Conservation (phyloP, 2,888 invertebrate genomes). For the Agrilus cyanescens region DNA sequence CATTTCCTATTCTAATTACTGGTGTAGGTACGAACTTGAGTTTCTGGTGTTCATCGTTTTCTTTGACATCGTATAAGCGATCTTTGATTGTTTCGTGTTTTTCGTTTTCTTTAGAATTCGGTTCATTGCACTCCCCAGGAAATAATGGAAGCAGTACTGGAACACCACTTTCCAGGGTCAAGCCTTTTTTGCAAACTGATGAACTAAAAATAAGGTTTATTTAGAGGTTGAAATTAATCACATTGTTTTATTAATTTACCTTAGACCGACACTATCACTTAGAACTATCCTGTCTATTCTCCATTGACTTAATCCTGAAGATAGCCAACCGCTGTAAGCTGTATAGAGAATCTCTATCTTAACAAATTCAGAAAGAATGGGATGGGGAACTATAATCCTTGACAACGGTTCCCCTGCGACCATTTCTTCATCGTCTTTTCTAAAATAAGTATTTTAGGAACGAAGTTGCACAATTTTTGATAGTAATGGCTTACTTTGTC, state of each 20-base stretch:
- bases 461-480: neutral
- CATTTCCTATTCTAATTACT: conserved; percentile 33
- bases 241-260: conserved; percentile 33
- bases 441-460: conserved; percentile 27
- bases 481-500: conserved; percentile 53
- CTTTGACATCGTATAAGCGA: neutral
- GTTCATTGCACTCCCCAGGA: conserved; percentile 65
- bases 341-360: conserved; percentile 69
- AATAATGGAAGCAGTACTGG: conserved; percentile 62
- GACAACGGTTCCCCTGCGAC: conserved; percentile 61
- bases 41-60: conserved; percentile 12
- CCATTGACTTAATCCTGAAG: conserved; percentile 69
- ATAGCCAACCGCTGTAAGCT: conserved; percentile 84
- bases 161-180: conserved; percentile 61
- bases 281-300: conserved; percentile 72
- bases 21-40: conserved; percentile 31
- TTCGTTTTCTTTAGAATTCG: conserved; percentile 32
- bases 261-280: conserved; percentile 74
- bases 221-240: neutral
- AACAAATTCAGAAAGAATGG: conserved; percentile 63
- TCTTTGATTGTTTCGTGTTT: conserved; percentile 3
- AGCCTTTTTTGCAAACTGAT: conserved; percentile 67
- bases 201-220: conserved; percentile 39
- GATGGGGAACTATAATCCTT: conserved; percentile 80
- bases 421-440: conserved; percentile 68